Percentiles rank a stretch among this genome's conserved stretches.
Conservation (phyloP, 2,113 vertebrate species). For the Dicrurus megarhynchus region DNA sequence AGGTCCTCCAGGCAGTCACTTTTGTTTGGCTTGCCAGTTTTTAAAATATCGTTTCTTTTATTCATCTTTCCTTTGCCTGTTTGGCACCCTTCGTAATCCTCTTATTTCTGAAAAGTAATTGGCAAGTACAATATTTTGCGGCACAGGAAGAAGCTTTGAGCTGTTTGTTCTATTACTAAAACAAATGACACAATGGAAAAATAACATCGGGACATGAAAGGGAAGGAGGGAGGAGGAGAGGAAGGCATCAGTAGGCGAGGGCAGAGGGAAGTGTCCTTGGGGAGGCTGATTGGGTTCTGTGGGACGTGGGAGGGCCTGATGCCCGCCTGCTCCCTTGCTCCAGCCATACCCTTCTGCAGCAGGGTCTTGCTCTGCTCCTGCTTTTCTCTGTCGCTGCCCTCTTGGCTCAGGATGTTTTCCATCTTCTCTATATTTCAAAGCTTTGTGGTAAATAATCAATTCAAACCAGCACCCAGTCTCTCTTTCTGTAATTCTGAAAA, state of each 20-base stretch:
- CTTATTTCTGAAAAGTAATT: constrained; percentile 15
- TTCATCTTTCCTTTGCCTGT: not conserved
- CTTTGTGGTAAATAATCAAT: constrained; percentile 82
- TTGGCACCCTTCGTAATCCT: constrained; percentile 35
- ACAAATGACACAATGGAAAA: constrained; percentile 37
- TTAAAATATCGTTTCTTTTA: not conserved
- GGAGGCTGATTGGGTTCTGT: fast-evolving
- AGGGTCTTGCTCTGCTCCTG: not conserved
- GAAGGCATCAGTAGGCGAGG: not conserved
- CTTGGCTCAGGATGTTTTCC: constrained; percentile 66
- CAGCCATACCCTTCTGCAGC: not conserved
- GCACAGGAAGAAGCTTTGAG: not conserved
- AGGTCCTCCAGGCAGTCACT: not conserved
- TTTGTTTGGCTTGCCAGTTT: not conserved
- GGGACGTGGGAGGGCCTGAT: not conserved
- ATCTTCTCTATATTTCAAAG: constrained; percentile 74
- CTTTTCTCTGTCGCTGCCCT: not conserved
- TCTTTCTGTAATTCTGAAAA: constrained; percentile 86
- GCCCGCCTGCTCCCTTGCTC: not conserved
- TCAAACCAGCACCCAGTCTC: constrained; percentile 75
- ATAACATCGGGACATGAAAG: not conserved
- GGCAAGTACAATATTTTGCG: not conserved
- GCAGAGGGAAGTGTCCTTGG: not conserved
- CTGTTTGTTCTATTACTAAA: constrained; percentile 28
- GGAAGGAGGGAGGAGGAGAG: not conserved